Base-by-base conservation (phyloP, 23 tunicate species). In the Botrylloides violaceus region DNA sequence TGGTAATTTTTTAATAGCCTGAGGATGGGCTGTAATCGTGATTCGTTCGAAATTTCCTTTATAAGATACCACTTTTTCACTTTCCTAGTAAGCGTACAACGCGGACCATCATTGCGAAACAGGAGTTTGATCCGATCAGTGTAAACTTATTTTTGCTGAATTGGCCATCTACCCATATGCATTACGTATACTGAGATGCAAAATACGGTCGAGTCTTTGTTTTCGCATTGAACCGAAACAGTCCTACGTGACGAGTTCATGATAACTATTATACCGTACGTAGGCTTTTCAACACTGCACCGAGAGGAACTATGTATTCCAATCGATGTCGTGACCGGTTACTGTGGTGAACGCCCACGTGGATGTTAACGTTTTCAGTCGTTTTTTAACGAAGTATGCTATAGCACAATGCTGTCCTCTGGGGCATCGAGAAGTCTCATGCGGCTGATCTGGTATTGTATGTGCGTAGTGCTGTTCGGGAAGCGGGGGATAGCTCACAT, bases 371-470 rank as follows among this genome's bases (percentile, higher is more conserved):
- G n/a, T n/a, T n/a, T n/a, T n/a, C n/a, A n/a, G n/a, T n/a, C n/a
- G n/a, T n/a, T n/a, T n/a, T n/a, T n/a, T n/a, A n/a, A n/a, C n/a
- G n/a, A n/a, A n/a, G n/a, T n/a, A 43, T 43, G 12, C 53, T 7
- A 15, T 43, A 43, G 15, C 53, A 43, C 53, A 43, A 43, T 43
- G 15, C 12, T 15, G 53, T 43, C 53, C 53, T 43, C 53, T 9
- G 53, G 53, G 53, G 53, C 53, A 43, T 43, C 53, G 53, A 15
- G 53, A 43, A 43, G 53, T 43, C 53, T 43, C 53, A 43, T 7
- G 53, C 53, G 12, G 53, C 15, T 43, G 53, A 15, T 15, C 12
- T 9, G 9, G 15, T 43, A 7, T 7, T 43, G 15, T 15, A 43
- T 43, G 9, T 15, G 53, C 53, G 53, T 15, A 7, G 53, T 15